Base-by-base conservation (phyloP, 2,888 invertebrate species). In the Thereva nobilitata region DNA sequence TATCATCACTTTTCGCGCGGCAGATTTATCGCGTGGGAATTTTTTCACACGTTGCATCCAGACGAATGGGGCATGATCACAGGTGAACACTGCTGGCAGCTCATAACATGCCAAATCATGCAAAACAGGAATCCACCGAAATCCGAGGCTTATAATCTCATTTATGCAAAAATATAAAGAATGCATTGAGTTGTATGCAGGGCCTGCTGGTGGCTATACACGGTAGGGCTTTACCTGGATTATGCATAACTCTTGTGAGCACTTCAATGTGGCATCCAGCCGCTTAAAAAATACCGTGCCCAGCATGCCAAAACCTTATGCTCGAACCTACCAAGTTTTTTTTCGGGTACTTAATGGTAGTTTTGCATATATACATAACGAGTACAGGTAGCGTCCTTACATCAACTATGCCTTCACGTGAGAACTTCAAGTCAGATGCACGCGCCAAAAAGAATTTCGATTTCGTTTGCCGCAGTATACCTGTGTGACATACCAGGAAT, bases 261-360 rank as follows among this genome's bases (percentile, higher is more conserved):
- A 4, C 4, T 10, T 40, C 23, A 8, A n/a, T 38, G n/a, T 37
- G 38, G 38, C 37, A 49, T 10, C 3, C n/a, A 49, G 6, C 9
- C 12, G 12, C 6, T 10, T 10, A 53, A 38, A 53, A 37, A 53
- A 38, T 38, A 53, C 9, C 53, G 38, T 53, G 53, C 53, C 8
- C 53, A 40, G 53, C 53, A 53, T 53, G 53, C 53, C 8, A 53
- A 53, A 53, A 38, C n/a, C 23, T 10, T 53, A 53, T n/a, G 37
- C 37, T 40, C 37, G 53, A 53, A 23, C 23, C 42, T 4, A 42
- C 42, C 7, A 42, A 8, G 7, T 42, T 4, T 41, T 42, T n/a
- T 42, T 42, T 42, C 7, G 7, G 4, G 9, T 42, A 9, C 42
- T 42, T 42, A 8, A 8, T 42, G 42, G 9, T 8, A 9, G 9